Base-by-base conservation (phyloP, 2,113 vertebrate species). In the Tetraodon nigroviridis region DNA sequence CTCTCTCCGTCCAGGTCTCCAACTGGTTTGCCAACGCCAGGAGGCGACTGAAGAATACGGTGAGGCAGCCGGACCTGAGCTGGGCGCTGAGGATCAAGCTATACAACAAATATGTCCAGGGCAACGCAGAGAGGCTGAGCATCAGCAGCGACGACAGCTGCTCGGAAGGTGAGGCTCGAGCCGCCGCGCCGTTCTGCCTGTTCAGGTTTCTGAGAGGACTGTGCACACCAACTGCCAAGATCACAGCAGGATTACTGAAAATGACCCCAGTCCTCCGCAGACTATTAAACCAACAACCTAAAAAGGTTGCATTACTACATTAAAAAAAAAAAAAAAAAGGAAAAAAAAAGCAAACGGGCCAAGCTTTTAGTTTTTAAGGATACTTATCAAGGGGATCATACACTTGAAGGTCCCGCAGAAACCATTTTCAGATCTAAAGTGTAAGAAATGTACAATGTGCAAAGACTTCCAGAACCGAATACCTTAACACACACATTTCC, bases 1-100 rank as follows among this genome's bases (percentile, higher is more conserved):
- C 7, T 17, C 15, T 46, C 40, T 51, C 58, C 45, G 58, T 20
- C 44, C 83, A 99, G 97, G 97, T 98, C 37, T 99, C 97, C 32
- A 99, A 99, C 86, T 98, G 96, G 97, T 98, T 98, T 81, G 97
- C 97, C 63, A 99, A 99, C 60, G 97, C 96, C 65, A 92, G 97
- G 85, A 92, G 97, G 76, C 92, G 96, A 40, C 92, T 99, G 87
- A 99, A 99, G 90, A 99, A 98, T 79, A 98, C 97, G 0, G 97
- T 99, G 81, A 89, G 97, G 87, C 97, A 99, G 80, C 96, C 97
- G 47, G 96, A 98, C 66, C 89, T 99, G 49, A 99, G 97, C 91
- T 98, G 96, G 97, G 97, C 97, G 16, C 91, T 98, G 37, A 85
- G 97, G 82, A 99, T 99, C 87, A 98, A 99, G 69, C 90, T 99